Evolutionary conservation across 2,113 vertebrate species (phyloP).

Genomic region (Coturnix japonica): DNA sequence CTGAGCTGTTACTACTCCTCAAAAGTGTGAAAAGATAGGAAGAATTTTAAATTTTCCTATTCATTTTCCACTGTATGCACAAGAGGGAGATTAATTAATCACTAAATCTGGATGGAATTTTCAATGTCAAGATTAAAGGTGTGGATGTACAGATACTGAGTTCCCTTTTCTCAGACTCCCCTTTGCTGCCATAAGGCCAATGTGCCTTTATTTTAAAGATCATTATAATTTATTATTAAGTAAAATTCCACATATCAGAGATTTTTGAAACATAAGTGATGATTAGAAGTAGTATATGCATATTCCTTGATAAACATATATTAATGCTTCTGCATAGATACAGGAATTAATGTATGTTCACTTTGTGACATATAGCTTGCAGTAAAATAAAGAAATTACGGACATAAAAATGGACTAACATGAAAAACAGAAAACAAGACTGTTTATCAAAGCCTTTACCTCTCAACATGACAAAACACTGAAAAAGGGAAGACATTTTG

Average conservation of each 20-base stretch:
- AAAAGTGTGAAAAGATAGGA: background rate
- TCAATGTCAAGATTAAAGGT: background rate
- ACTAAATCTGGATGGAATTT: background rate
- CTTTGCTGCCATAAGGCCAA: background rate
- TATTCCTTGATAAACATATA: background rate
- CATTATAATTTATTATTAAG: background rate
- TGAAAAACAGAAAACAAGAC: background rate
- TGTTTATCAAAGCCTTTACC: background rate
- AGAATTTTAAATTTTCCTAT: background rate
- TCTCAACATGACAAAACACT: background rate
- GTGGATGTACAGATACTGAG: background rate
- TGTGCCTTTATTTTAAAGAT: background rate
- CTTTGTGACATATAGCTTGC: background rate
- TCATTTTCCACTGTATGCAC: background rate
- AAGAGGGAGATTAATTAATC: background rate
- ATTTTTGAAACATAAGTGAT: background rate
- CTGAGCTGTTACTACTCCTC: background rate
- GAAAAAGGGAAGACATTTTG: background rate
- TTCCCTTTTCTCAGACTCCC: background rate
- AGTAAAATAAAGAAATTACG: background rate
- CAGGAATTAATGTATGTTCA: background rate
- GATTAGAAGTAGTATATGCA: background rate
- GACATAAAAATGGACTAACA: background rate
- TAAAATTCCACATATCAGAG: background rate
- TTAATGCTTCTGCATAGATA: background rate